Percentiles rank a stretch among this genome's conserved stretches.
Conservation (phyloP, 2,888 invertebrate species). For the Teleiodes luculella region DNA sequence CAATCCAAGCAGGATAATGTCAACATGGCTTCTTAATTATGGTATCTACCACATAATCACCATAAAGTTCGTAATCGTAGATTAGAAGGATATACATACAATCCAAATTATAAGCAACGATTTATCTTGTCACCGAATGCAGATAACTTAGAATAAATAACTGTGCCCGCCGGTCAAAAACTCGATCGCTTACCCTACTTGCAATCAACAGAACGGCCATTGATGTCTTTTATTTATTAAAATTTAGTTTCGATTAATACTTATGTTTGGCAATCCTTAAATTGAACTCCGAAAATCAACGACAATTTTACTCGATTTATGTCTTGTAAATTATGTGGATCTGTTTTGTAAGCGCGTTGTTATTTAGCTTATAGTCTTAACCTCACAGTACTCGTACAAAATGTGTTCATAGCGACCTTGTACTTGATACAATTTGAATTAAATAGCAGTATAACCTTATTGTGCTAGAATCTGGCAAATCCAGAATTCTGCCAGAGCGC, state of each 20-base stretch:
- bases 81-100: not conserved
- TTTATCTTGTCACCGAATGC: slow-evolving; percentile 14
- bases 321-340: too few species aligned
- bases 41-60: not conserved
- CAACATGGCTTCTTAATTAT: slow-evolving; percentile 11
- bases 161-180: slow-evolving; percentile 34
- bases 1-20: not conserved
- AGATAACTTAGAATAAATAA: slow-evolving; percentile 9
- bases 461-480: too few species aligned
- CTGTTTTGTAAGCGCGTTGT: not conserved
- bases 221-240: not conserved
- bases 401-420: too few species aligned
- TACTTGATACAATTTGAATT: too few species aligned
- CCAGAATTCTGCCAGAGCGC: too few species aligned
- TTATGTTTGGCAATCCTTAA: not conserved
- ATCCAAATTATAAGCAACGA: slow-evolving; percentile 15
- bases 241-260: not conserved
- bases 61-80: slow-evolving; percentile 1
- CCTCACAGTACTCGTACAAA: too few species aligned
- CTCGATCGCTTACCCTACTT: slow-evolving; percentile 32
- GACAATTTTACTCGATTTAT: too few species aligned
- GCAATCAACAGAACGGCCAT: not conserved
- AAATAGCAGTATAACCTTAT: too few species aligned
- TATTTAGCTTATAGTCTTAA: too few species aligned
- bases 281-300: too few species aligned